These are phyloP conservation scores for Engystomops pustulosus DNA, from an alignment of 2,113 vertebrate genomes.

Conservation along the genomic window DNA sequence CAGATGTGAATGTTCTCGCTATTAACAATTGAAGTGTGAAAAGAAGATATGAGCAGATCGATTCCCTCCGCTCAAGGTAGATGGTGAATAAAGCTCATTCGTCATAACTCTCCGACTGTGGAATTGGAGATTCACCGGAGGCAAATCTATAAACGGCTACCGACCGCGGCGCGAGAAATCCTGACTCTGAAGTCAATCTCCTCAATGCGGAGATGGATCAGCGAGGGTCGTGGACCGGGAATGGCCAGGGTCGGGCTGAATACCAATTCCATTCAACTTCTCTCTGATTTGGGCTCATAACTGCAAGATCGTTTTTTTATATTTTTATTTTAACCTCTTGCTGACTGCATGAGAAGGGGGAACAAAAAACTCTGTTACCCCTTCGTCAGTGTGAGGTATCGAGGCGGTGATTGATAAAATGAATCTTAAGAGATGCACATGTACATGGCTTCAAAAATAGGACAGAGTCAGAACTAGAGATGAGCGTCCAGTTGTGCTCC, in stretches of 20 bases:
- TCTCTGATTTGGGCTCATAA: too few relatives aligned
- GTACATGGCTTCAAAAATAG: too few relatives aligned
- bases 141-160: conserved; percentile 12
- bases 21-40: conserved; percentile 23
- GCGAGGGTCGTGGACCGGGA: neutral
- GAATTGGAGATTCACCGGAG: neutral
- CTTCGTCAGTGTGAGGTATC: too few relatives aligned
- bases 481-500: too few relatives aligned
- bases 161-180: neutral
- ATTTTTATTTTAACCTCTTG: too few relatives aligned
- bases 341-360: too few relatives aligned
- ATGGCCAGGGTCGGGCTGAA: neutral
- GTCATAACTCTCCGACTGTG: conserved; percentile 12
- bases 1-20: neutral
- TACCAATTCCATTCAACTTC: neutral
- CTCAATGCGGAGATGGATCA: neutral
- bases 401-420: too few relatives aligned
- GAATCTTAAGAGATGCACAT: too few relatives aligned
- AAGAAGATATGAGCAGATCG: conserved; percentile 24
- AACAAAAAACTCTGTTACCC: too few relatives aligned
- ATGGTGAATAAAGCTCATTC: conserved; percentile 16
- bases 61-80: neutral
- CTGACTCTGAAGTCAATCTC: neutral
- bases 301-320: too few relatives aligned
- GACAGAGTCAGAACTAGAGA: too few relatives aligned